Base-by-base conservation (phyloP, 1,140 invertebrate genomes). In the Akabosia matsudoensis region DNA sequence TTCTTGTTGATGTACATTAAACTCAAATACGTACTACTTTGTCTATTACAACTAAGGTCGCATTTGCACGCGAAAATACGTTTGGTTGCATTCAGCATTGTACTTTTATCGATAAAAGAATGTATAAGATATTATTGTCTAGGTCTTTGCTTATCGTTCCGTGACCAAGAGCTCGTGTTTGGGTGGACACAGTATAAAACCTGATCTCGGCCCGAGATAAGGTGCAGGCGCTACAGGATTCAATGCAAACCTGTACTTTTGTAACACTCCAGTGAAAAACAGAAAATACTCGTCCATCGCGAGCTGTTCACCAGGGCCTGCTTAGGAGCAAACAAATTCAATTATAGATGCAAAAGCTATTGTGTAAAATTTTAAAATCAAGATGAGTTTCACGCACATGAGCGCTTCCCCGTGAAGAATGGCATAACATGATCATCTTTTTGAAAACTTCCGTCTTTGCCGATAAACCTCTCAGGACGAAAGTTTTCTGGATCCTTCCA, bases 221-320 rank as follows among this genome's bases (percentile, higher is more conserved):
- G 84, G 83, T 2, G 78, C 75, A 24, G 80, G 72, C 67, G 84
- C 24, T 34, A 83, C 86, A 0, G 84, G 82, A 28, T 85, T 81
- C 13, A 85, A 83, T 33, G 81, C 61, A 34, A 86, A 85, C 18
- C 82, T 83, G 78, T 85, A 88, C 13, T 83, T 83, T 82, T 92
- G 91, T 74, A 94, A 84, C 16, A 94, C 86, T 4, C 89, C 88
- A 1, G 88, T 86, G 73, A 94, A 90, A 56, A 92, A 88, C 24
- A 93, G 85, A 82, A 94, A 94, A 1, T 92, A 82, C 77, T 92
- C 91, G 0, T 88, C 88, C 72, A 87, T 88, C 0, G 92, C 93
- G 52, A 95, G 83, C 0, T 88, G 85, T 84, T 94, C 91, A 0
- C 93, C 93, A 0, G 92, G 88, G 82, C 93, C 95, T 76, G 90